A percentile compares a stretch with the other conserved stretches of the same genome.
Conservation (phyloP, 2,888 invertebrate genomes). For the Amphipyra berbera region DNA sequence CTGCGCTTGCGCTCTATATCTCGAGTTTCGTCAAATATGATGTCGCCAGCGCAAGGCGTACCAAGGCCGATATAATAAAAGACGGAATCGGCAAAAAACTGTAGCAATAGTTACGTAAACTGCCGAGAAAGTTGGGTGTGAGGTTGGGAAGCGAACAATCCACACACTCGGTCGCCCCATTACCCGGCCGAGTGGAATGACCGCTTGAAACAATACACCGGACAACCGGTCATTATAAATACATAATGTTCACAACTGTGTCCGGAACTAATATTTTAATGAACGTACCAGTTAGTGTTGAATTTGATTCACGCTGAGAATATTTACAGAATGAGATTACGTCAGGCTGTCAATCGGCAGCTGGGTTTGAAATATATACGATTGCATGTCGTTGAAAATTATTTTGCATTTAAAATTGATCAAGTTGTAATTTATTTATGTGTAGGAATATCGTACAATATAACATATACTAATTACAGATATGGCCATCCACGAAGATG, state of each 20-base stretch:
- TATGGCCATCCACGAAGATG: too few relatives aligned
- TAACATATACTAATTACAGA: too few relatives aligned
- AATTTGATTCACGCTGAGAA: conserved; percentile 39
- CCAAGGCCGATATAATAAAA: conserved; percentile 79
- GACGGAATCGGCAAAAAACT: conserved; percentile 75
- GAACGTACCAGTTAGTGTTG: conserved; percentile 23
- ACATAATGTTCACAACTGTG: conserved; percentile 57
- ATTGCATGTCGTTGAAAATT: background rate
- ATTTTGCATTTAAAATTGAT: background rate
- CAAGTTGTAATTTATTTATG: background rate
- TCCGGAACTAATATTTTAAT: conserved; percentile 60
- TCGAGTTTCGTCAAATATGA: conserved; percentile 76
- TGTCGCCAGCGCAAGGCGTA: conserved; percentile 72
- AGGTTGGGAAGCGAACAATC: conserved; percentile 62
- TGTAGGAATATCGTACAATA: too few relatives aligned
- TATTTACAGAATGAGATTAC: conserved; percentile 40
- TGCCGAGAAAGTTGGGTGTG: conserved; percentile 77
- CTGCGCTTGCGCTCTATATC: conserved; percentile 62
- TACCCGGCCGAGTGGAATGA: conserved; percentile 62
- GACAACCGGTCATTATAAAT: conserved; percentile 58
- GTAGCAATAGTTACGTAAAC: conserved; percentile 78
- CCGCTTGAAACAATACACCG: conserved; percentile 65
- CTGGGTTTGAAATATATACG: conserved; percentile 9
- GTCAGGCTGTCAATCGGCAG: conserved; percentile 25
- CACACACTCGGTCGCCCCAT: conserved; percentile 60